Base-by-base conservation (phyloP, 2,888 invertebrate genomes). In the Homarus gammarus region DNA sequence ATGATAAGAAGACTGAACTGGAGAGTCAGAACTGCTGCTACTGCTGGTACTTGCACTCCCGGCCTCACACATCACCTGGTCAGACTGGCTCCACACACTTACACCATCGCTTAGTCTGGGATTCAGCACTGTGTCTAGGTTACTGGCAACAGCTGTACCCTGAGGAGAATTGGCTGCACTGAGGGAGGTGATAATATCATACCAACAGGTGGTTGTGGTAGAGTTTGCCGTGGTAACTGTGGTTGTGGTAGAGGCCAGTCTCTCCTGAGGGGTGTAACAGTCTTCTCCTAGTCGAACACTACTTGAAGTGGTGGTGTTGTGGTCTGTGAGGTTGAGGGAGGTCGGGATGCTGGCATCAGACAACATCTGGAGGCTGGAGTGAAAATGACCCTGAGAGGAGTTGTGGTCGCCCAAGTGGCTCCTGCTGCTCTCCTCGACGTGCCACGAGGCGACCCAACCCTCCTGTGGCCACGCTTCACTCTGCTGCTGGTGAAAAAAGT, bases 151-250 rank as follows among this genome's bases (percentile, higher is more conserved):
- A n/a, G 44, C 38, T 31, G 61, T 64, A 22, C 75, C 78, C 40
- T 86, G 86, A 68, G 86, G 72, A 38, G 84, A 81, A 44, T 44
- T 77, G n/a, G 77, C 56, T 38, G 61, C 36, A 27, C 64, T 83
- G 22, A 88, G 64, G 22, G 88, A 91, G 18, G 87, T 85, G 36
- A 91, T 84, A n/a, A 91, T 91, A 49, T 91, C 91, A 72, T 91
- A 91, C 91, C 91, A 91, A 51, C 88, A 91, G 31, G 89, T 81
- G 15, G 89, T 85, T 27, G 84, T 89, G 40, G 78, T 36, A 22
- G 87, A 72, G 68, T 86, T 79, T 31, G 86, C 22, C 1, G 85
- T 77, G 68, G 75, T 64, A 40, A 70, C 68, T 49, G 86, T 79
- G n/a, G 88, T 84, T 49, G 88, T 84, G 27, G 83, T 78, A 22